Evolutionary conservation across 2,113 vertebrate species (phyloP).

Genomic region (Coracopsis vasa): DNA sequence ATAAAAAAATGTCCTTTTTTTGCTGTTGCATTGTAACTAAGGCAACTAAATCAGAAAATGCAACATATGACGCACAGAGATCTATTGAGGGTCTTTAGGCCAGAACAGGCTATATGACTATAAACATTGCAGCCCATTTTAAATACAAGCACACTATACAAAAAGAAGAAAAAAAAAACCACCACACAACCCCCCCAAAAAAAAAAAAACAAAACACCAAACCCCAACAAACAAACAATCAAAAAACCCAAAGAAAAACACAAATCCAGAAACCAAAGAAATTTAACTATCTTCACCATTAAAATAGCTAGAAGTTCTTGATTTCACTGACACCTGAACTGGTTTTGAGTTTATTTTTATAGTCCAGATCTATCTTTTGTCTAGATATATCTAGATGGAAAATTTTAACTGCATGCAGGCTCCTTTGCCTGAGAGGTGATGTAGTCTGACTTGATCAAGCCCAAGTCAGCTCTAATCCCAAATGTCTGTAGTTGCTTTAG

Average conservation of each 20-base stretch:
- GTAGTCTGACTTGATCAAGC: background rate
- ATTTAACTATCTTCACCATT: background rate
- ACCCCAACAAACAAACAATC: background rate
- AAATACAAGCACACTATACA: background rate
- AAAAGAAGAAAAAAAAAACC: background rate
- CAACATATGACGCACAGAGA: background rate
- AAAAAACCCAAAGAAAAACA: fast-evolving
- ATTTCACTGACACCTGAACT: background rate
- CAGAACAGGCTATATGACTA: background rate
- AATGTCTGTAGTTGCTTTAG: background rate
- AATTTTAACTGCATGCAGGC: background rate
- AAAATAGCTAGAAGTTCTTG: background rate
- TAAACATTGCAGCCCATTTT: background rate
- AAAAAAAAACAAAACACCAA: background rate
- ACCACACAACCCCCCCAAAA: fast-evolving
- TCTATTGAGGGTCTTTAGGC: background rate
- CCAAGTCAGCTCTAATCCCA: background rate
- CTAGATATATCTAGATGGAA: background rate
- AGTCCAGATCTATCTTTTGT: background rate
- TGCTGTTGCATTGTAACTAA: background rate
- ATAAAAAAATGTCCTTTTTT: background rate
- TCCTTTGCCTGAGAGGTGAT: background rate
- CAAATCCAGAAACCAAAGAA: background rate
- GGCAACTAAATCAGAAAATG: background rate
- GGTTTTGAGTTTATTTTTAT: background rate